A percentile compares a stretch with the other conserved stretches of the same genome.
These are phyloP conservation scores for Philereme transversata DNA, from an alignment of 2,888 invertebrate species.

Conservation along the genomic window DNA sequence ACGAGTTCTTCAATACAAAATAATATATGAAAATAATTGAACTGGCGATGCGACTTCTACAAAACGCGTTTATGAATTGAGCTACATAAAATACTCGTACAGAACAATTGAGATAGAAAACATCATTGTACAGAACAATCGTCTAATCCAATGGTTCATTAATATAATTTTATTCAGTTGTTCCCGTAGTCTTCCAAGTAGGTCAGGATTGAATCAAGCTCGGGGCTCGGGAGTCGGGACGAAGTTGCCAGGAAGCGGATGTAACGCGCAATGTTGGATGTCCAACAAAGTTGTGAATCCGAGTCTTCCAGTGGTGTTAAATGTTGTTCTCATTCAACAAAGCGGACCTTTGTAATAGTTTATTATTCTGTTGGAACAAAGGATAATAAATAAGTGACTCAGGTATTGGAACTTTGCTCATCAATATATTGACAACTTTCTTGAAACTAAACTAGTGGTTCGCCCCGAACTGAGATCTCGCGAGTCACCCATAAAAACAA, in stretches of 20 bases:
- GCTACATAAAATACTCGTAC: too few relatives aligned
- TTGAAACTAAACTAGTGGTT: too few relatives aligned
- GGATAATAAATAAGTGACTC: conserved; percentile 27
- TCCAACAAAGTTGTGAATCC: conserved; percentile 45
- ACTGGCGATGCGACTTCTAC: too few relatives aligned
- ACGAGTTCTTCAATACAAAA: too few relatives aligned
- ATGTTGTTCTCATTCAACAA: conserved; percentile 21
- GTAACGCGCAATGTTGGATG: conserved; percentile 42
- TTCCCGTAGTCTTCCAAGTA: conserved; percentile 27
- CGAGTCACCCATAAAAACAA: too few relatives aligned
- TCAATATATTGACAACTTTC: conserved; percentile 29
- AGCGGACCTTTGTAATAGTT: conserved; percentile 18
- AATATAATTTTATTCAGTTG: conserved; percentile 15
- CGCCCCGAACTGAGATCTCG: too few relatives aligned
- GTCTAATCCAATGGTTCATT: conserved; percentile 6
- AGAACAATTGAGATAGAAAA: too few relatives aligned
- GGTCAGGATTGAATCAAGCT: conserved; percentile 43
- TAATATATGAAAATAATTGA: too few relatives aligned
- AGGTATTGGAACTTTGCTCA: too few relatives aligned
- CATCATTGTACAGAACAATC: not conserved
- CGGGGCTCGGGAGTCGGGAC: conserved; percentile 26
- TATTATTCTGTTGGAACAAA: conserved; percentile 21
- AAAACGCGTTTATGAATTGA: too few relatives aligned
- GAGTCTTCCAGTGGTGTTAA: not conserved
- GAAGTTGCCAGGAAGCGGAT: conserved; percentile 50